Base-by-base conservation (phyloP, 1,140 invertebrate species). In the Chrysoperla carnea region DNA sequence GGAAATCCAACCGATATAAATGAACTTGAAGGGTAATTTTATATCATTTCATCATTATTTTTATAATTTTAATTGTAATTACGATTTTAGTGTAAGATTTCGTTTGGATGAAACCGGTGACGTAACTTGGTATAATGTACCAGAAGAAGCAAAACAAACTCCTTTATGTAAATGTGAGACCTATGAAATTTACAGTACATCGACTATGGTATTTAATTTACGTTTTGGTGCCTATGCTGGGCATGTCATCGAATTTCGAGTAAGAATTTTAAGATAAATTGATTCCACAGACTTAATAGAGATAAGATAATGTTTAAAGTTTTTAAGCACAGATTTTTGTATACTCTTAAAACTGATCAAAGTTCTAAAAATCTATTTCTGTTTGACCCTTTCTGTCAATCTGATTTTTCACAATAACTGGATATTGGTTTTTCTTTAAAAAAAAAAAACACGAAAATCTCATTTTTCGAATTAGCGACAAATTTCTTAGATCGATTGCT, bases 131-230 rank as follows among this genome's bases (percentile, higher is more conserved):
- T 59, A 57, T 29, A 72, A 64, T 48, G 59, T 71, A n/a, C 54
- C 64, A 23, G 66, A 72, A 38, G 66, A 70, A 45, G 65, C 72
- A 29, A 68, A 73, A 54, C 54, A 59, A 17, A 65, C 74, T 48
- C 72, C 75, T 2, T 59, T 78, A 46, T 78, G 78, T 52, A 68
- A 64, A 48, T 77, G 75, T 62, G 73, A 78, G 54, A 78, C 73
- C 36, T 78, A 73, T 57, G 75, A 78, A 57, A 58, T 73, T 8
- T 58, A 61, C 38, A 49, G 46, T 12, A 60, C 51, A 23, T 51
- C 54, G 11, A 50, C 51, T 27, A 35, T 49, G 9, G 56, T 59
- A 45, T 57, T 63, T 4, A 56, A 62, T 38, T 56, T 72, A 31
- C 57, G 69, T 28, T 76, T 76, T 57, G 74, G 73, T 8, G 70